A percentile compares a stretch with the other conserved stretches of the same genome.
phyloP scores from a whole-genome alignment of 2,113 vertebrate species.

The Brevimyrus niger region DNA sequence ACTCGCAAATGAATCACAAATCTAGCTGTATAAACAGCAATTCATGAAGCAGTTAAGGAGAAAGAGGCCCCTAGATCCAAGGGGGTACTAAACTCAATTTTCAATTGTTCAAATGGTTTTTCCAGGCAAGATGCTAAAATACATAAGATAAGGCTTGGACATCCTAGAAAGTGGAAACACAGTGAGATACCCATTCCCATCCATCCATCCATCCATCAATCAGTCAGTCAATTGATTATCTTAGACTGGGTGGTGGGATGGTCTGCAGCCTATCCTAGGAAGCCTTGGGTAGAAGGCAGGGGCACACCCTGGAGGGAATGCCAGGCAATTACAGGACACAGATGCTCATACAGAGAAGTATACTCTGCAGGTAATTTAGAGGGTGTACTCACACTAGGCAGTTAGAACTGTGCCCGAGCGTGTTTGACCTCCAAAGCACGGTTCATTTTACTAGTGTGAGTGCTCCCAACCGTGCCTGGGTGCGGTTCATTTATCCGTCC shows the following conservation, averaged over 20 bases:
- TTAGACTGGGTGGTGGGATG: not conserved
- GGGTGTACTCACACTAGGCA: no score
- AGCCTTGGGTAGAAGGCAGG: not conserved
- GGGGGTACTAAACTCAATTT: not conserved
- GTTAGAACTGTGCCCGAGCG: no score
- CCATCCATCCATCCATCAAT: not conserved
- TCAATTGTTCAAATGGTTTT: not conserved
- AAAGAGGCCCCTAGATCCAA: not conserved
- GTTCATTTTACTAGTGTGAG: no score
- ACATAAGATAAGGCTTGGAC: not conserved
- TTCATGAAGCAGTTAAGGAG: not conserved
- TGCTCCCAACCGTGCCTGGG: no score
- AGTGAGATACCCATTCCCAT: not conserved
- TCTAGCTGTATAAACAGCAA: not conserved
- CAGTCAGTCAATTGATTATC: not conserved
- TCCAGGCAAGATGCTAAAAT: not conserved
- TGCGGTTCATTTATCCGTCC: no score
- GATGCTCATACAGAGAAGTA: not conserved
- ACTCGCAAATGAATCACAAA: not conserved
- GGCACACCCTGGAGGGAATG: not conserved
- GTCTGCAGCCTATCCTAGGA: not conserved
- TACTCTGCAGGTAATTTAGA: not conserved
- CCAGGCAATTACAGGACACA: not conserved
- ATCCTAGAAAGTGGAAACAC: not conserved
- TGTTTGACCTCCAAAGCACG: no score